These are phyloP conservation scores for Oscheius sp. DNA, from an alignment of 1,140 invertebrate genomes.

Conservation along the genomic window DNA sequence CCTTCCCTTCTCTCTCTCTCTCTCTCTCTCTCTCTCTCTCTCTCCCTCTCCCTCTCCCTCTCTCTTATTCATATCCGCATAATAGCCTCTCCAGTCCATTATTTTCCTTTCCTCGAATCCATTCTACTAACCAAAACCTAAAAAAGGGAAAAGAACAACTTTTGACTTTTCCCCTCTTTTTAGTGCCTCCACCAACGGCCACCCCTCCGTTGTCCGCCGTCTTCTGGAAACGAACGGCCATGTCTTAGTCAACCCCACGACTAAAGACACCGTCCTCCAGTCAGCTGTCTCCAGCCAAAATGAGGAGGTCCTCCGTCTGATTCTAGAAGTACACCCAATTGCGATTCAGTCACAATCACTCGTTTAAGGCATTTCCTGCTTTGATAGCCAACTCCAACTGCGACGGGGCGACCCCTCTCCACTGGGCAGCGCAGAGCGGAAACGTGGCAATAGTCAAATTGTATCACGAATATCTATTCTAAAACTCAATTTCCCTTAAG, in stretches of 20 bases:
- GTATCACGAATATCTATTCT: neutral
- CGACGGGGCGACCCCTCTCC: constrained; percentile 85
- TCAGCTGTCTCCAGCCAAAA: constrained; percentile 72
- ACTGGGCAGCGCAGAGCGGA: constrained; percentile 84
- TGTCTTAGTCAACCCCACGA: constrained; percentile 79
- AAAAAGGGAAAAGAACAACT: no score
- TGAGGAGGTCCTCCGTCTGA: constrained; percentile 74
- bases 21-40: no score
- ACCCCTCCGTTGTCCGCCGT: constrained; percentile 75
- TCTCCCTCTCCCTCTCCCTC: neutral
- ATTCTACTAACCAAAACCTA: neutral
- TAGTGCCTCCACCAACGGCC: constrained; percentile 78
- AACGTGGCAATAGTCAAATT: constrained; percentile 67
- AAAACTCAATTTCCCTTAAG: constrained; percentile 33
- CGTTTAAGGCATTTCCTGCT: constrained; percentile 68
- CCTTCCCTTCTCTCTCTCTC: neutral
- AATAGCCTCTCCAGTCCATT: no score
- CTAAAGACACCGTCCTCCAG: constrained; percentile 86
- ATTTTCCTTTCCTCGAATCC: no score
- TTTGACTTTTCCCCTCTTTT: constrained; percentile 43
- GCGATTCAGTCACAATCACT: neutral
- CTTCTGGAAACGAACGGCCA: constrained; percentile 79
- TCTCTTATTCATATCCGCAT: neutral
- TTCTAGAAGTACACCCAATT: constrained; percentile 68
- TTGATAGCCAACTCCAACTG: constrained; percentile 75